Conservation (phyloP, 1,140 invertebrate genomes). For the Eufriesea mexicana region DNA sequence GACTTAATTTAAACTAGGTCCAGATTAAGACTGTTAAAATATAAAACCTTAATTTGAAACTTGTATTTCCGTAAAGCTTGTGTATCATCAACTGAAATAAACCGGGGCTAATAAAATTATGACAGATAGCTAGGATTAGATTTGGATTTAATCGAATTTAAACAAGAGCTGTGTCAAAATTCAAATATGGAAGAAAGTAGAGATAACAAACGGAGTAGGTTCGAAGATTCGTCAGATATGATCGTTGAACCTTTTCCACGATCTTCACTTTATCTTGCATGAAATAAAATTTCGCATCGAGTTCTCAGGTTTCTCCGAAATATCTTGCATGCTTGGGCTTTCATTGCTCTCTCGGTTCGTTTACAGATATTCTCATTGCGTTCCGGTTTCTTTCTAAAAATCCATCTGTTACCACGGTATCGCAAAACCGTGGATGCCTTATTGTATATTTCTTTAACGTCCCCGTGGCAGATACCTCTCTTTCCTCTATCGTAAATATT, state of each 20-base stretch:
- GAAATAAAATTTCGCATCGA: slow-evolving; percentile 2
- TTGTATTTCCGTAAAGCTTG: background rate
- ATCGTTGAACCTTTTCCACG: background rate
- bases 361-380: slow-evolving; percentile 6
- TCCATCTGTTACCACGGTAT: background rate
- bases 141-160: background rate
- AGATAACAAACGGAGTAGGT: background rate
- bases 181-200: background rate
- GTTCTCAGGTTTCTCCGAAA: slow-evolving; percentile 16
- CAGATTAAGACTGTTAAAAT: background rate
- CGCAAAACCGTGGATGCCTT: background rate
- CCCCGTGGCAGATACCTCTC: background rate
- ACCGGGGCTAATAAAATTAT: background rate
- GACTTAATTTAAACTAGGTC: background rate
- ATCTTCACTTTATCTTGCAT: background rate
- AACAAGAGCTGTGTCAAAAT: background rate
- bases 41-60: background rate
- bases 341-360: background rate
- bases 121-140: background rate
- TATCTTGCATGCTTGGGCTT: background rate
- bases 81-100: background rate
- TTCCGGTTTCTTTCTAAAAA: slow-evolving; percentile 5
- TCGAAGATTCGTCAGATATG: background rate
- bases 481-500: slow-evolving; percentile 1
- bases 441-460: slow-evolving; percentile 17